Evolutionary conservation across 1,140 invertebrate genomes (phyloP).

Genomic region (Achatina immaculata): DNA sequence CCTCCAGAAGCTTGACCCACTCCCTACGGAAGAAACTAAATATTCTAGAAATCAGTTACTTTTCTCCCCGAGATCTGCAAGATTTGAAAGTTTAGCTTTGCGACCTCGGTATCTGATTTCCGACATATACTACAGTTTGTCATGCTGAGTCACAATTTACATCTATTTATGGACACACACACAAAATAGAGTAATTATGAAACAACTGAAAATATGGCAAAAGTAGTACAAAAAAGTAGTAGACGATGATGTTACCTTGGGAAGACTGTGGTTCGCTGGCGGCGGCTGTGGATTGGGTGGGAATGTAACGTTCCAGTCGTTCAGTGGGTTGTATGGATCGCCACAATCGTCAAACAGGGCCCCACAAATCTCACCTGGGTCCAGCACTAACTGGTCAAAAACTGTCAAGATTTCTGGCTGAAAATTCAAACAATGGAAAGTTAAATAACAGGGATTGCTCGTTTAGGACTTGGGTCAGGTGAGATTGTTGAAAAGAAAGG

Average conservation of each 20-base stretch:
- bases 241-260: slow-evolving; percentile 11
- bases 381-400: slow-evolving; percentile 41
- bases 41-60: background rate
- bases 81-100: background rate
- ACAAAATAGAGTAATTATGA: background rate
- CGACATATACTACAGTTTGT: background rate
- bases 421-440: background rate
- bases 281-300: slow-evolving; percentile 18
- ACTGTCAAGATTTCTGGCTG: slow-evolving; percentile 58
- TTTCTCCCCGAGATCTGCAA: background rate
- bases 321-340: slow-evolving; percentile 48
- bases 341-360: slow-evolving; percentile 54
- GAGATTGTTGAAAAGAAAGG: too few relatives aligned
- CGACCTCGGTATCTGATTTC: background rate
- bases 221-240: background rate
- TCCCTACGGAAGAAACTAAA: background rate
- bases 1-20: too few relatives aligned
- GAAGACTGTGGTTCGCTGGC: background rate
- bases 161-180: background rate
- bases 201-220: background rate
- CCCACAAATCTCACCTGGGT: slow-evolving; percentile 58
- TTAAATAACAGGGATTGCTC: too few relatives aligned
- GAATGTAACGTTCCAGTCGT: slow-evolving; percentile 54
- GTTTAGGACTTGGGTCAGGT: too few relatives aligned
- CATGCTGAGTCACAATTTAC: background rate